Percentiles rank a stretch among this genome's conserved stretches.
phyloP scores from a whole-genome alignment of 2,888 invertebrate genomes.

The Leptogaster cylindrica region DNA sequence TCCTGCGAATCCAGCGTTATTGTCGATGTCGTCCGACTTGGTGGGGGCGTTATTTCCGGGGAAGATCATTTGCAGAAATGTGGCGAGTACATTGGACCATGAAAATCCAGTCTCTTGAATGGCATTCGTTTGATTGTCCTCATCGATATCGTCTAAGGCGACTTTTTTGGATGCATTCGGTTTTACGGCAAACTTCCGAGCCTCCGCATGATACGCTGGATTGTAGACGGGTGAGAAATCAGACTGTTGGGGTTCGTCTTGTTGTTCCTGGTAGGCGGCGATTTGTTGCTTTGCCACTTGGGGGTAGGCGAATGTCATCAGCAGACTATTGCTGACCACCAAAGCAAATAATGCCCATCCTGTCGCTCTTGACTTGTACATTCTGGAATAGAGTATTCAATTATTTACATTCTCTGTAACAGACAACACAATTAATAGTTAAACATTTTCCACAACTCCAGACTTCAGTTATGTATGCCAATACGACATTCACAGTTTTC shows the following conservation, averaged over 20 bases:
- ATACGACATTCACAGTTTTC: no score
- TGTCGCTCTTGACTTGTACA: constrained; percentile 70
- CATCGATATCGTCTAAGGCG: constrained; percentile 79
- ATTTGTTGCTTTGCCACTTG: constrained; percentile 54
- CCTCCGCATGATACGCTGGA: constrained; percentile 61
- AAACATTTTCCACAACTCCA: no score
- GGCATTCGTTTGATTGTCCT: constrained; percentile 81
- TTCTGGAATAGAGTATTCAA: no score
- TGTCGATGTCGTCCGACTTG: constrained; percentile 79
- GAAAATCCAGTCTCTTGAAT: constrained; percentile 80
- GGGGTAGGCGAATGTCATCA: constrained; percentile 74
- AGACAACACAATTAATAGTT: no score
- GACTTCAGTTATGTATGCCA: no score
- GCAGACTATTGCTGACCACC: constrained; percentile 70
- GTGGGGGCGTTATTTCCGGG: constrained; percentile 66
- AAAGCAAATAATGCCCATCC: constrained; percentile 76
- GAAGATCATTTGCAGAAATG: constrained; percentile 88
- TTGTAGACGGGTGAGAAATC: constrained; percentile 54
- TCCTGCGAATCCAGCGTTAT: constrained; percentile 69
- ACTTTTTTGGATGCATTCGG: constrained; percentile 90
- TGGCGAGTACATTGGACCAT: constrained; percentile 86
- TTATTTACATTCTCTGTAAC: no score
- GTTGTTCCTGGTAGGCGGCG: constrained; percentile 44
- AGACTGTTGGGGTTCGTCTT: constrained; percentile 46
- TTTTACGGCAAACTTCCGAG: constrained; percentile 86